phyloP scores from a whole-genome alignment of 2,888 invertebrate species.

The Chesias legatella region DNA sequence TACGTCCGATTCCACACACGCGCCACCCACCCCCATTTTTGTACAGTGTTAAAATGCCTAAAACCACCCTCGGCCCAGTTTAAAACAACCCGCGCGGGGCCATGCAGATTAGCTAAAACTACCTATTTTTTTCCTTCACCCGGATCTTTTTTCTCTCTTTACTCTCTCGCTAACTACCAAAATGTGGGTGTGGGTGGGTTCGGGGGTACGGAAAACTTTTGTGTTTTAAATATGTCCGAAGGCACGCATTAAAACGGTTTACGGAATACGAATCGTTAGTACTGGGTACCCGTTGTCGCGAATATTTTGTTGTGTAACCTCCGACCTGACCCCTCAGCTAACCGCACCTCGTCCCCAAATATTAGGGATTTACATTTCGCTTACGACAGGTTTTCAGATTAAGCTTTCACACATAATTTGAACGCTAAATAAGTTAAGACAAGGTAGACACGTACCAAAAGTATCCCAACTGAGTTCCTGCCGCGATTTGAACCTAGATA shows the following conservation, averaged over 20 bases:
- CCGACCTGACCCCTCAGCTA: conserved; percentile 11
- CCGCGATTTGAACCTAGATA: too few relatives aligned
- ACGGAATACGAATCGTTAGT: conserved; percentile 74
- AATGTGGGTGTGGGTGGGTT: conserved; percentile 54
- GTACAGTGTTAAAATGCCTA: conserved; percentile 78
- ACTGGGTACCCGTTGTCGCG: conserved; percentile 28
- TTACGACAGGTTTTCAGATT: conserved; percentile 1
- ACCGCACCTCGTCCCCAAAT: conserved; percentile 17
- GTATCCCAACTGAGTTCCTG: too few relatives aligned
- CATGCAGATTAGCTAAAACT: conserved; percentile 85
- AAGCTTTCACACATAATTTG: too few relatives aligned
- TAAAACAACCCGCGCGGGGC: conserved; percentile 45
- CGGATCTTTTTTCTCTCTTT: conserved; percentile 59
- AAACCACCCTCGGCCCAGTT: conserved; percentile 57
- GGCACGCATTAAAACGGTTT: conserved; percentile 73
- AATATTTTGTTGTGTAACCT: conserved; percentile 23
- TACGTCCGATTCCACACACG: conserved; percentile 74
- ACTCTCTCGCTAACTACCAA: conserved; percentile 70
- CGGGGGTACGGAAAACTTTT: conserved; percentile 66
- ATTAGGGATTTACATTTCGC: conserved; percentile 19
- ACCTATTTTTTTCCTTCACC: conserved; percentile 82
- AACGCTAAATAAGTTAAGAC: too few relatives aligned
- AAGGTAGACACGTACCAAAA: too few relatives aligned
- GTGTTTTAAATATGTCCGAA: conserved; percentile 79
- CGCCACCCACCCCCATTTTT: conserved; percentile 65